Conservation (phyloP, 1,140 invertebrate species). For the Pinna nobilis region DNA sequence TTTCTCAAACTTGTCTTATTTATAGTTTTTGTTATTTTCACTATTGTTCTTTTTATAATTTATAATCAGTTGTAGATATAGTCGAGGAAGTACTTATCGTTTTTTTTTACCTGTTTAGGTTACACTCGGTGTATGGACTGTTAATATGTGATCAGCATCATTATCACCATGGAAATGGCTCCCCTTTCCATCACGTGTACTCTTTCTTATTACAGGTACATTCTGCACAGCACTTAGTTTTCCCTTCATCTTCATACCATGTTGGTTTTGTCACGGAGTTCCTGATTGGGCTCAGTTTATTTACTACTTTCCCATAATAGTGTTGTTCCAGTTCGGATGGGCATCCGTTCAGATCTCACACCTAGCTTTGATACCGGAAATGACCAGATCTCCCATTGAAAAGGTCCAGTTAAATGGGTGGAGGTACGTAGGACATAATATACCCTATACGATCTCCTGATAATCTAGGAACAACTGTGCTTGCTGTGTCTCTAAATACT, state of each 20-base stretch:
- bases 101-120: no score
- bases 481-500: no score
- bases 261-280: conserved; percentile 80
- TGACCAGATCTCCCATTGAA: conserved; percentile 83
- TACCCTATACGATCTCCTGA: no score
- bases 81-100: background rate
- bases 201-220: conserved; percentile 78
- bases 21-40: no score
- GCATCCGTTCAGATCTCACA: conserved; percentile 96
- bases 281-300: conserved; percentile 84
- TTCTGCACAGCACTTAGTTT: conserved; percentile 86
- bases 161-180: no score
- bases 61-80: background rate
- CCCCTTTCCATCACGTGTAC: no score
- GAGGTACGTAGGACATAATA: conserved; percentile 77
- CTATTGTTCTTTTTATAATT: background rate
- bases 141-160: no score
- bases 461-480: no score
- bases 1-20: no score
- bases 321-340: conserved; percentile 98
- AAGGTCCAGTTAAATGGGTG: conserved; percentile 90
- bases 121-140: no score
- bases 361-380: conserved; percentile 89
- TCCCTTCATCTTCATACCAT: conserved; percentile 91
- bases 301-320: conserved; percentile 91